phyloP scores from a whole-genome alignment of 2,888 invertebrate genomes.

The Gymnocheta viridis region DNA sequence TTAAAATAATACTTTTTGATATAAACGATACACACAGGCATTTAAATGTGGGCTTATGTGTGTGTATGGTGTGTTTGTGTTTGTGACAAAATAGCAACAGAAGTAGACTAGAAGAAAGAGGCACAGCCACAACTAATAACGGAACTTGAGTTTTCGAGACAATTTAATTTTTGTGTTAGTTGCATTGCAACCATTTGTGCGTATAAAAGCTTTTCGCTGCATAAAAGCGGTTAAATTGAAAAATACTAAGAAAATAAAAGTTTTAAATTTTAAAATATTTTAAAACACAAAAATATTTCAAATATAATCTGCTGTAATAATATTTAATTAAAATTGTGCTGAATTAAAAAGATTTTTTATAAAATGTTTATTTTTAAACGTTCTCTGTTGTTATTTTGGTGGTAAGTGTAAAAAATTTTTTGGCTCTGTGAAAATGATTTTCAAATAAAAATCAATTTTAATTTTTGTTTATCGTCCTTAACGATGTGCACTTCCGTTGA shows the following conservation, averaged over 20 bases:
- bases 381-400: conserved; percentile 68
- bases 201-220: conserved; percentile 66
- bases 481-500: conserved; percentile 60
- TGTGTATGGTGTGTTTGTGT: neutral
- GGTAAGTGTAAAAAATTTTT: conserved; percentile 60
- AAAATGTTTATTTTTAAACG: conserved; percentile 69
- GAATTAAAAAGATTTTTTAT: neutral
- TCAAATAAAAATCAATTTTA: conserved; percentile 22
- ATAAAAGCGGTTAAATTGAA: conserved; percentile 55
- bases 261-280: neutral
- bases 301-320: neutral
- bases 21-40: neutral
- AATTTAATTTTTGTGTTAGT: conserved; percentile 69
- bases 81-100: neutral
- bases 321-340: neutral
- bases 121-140: conserved; percentile 42
- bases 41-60: neutral
- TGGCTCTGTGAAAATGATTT: neutral
- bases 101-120: conserved; percentile 27
- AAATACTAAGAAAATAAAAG: neutral
- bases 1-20: conserved; percentile 25
- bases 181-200: conserved; percentile 70
- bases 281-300: neutral
- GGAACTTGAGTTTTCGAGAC: conserved; percentile 62
- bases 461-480: conserved; percentile 14